phyloP scores from a whole-genome alignment of 2,888 invertebrate species.

The Oscheius sp. region DNA sequence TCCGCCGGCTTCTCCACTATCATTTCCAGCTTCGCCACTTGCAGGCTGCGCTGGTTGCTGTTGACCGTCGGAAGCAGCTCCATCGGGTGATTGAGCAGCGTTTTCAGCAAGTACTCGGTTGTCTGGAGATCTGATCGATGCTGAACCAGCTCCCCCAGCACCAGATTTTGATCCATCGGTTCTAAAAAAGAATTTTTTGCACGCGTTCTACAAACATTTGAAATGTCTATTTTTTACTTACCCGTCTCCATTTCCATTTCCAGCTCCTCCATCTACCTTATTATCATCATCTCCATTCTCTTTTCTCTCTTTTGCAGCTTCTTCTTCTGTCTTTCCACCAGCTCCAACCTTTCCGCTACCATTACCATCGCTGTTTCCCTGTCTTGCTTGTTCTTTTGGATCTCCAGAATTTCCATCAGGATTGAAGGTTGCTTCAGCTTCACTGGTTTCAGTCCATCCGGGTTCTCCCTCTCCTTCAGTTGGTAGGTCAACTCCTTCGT shows the following conservation, averaged over 20 bases:
- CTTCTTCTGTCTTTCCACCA: not conserved
- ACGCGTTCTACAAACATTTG: too few species aligned
- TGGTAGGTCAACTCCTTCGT: not conserved
- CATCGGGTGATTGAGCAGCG: not conserved
- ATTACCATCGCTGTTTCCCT: not conserved
- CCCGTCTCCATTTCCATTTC: constrained; percentile 3
- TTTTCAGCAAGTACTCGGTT: too few species aligned
- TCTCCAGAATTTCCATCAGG: not conserved
- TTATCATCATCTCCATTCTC: constrained; percentile 12
- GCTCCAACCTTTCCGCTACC: not conserved
- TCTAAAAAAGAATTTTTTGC: too few species aligned
- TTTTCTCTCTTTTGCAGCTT: not conserved
- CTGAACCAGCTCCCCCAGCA: constrained; percentile 15
- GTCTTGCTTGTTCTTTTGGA: not conserved
- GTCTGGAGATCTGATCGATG: too few species aligned
- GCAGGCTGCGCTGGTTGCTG: not conserved
- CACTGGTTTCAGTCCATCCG: not conserved
- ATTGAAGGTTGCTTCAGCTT: not conserved
- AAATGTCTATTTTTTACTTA: too few species aligned
- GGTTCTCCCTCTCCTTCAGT: not conserved
- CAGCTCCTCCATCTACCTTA: too few species aligned
- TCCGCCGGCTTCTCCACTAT: not conserved
- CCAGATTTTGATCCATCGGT: constrained; percentile 6
- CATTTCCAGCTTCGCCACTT: not conserved
- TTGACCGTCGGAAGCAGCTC: not conserved